Conservation (phyloP, 2,797 vertebrate species). For the Euphonia xanthogaster region DNA sequence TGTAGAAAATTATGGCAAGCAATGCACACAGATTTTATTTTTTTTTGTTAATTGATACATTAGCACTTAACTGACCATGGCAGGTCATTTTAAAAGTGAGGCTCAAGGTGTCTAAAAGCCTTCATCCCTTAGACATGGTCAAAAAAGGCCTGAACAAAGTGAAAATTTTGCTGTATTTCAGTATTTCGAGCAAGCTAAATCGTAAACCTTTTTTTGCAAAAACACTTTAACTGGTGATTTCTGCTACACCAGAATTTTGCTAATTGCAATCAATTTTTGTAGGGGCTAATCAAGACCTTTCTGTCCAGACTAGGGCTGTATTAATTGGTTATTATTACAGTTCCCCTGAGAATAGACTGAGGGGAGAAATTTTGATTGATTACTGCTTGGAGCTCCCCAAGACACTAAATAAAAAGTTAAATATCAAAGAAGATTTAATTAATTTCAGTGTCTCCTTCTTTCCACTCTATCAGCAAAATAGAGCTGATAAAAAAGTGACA, state of each 20-base stretch:
- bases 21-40: not conserved
- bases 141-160: not conserved
- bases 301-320: not conserved
- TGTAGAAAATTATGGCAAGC: not conserved
- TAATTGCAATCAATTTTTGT: not conserved
- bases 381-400: not conserved
- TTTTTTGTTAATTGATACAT: not conserved
- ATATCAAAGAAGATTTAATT: constrained; percentile 3
- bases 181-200: not conserved
- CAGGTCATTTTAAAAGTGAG: not conserved
- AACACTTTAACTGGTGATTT: not conserved
- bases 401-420: not conserved
- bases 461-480: not conserved
- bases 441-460: not conserved
- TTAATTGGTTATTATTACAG: not conserved
- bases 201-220: not conserved
- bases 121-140: not conserved
- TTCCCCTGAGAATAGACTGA: not conserved
- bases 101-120: not conserved
- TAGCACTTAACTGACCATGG: not conserved
- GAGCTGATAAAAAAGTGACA: not conserved
- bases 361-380: not conserved
- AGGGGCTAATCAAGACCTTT: not conserved
- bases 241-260: not conserved
- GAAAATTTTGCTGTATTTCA: not conserved